Percentiles rank a stretch among this genome's conserved stretches.
phyloP scores from a whole-genome alignment of 1,140 invertebrate genomes.

The Aporrectodea caliginosa region DNA sequence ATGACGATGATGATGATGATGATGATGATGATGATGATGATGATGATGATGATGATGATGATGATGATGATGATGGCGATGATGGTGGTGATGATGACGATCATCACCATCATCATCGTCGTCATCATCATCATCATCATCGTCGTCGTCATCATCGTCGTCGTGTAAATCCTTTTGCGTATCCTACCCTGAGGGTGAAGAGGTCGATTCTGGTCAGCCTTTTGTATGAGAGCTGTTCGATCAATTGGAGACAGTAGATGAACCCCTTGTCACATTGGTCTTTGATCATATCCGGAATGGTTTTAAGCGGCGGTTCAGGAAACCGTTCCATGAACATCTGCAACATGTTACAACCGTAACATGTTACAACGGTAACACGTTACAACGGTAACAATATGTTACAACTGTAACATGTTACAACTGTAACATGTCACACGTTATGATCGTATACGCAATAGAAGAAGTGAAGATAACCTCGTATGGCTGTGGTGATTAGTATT shows the following conservation, averaged over 20 bases:
- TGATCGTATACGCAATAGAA: too few species aligned
- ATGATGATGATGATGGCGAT: not conserved
- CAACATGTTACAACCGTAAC: too few species aligned
- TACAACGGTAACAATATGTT: too few species aligned
- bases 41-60: slow-evolving; percentile 2
- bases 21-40: slow-evolving; percentile 2
- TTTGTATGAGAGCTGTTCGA: not conserved
- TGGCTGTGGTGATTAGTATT: too few species aligned
- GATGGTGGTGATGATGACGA: slow-evolving; percentile 6
- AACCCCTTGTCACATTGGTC: slow-evolving; percentile 6
- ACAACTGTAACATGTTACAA: too few species aligned
- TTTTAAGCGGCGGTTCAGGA: slow-evolving; percentile 6
- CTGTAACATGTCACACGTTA: too few species aligned
- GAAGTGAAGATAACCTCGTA: too few species aligned
- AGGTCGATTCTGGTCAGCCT: not conserved
- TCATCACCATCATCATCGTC: slow-evolving; percentile 25
- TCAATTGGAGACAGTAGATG: not conserved
- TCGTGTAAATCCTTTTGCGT: not conserved
- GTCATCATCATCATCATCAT: slow-evolving; percentile 34
- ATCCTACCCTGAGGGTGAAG: slow-evolving; percentile 6
- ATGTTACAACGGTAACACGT: too few species aligned
- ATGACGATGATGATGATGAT: slow-evolving; percentile 1
- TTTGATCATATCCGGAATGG: not conserved
- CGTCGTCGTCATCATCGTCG: not conserved
- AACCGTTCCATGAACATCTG: slow-evolving; percentile 12